Evolutionary conservation across 2,113 vertebrate genomes (phyloP), one percentile per base, ranked within the genome.

Genomic region (Elgaria multicarinata): DNA sequence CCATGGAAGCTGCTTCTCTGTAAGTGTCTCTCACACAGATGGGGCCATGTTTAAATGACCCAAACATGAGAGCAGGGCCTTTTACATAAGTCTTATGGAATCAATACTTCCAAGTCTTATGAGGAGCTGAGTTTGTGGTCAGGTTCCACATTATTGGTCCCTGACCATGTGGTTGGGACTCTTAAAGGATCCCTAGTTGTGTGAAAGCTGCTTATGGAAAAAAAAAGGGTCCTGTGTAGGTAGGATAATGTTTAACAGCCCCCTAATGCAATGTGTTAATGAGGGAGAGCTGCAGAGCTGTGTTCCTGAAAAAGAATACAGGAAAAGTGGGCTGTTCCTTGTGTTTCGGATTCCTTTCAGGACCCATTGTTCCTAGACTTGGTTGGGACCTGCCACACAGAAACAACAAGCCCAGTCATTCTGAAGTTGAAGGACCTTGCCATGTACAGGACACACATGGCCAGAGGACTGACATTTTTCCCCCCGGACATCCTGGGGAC

Each of bases 381-480:
- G 93, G 96, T 99, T 80, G 99, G 99, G 85, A 99, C 98, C 85
- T 99, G 99, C 94, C 98, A 98, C 92, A 98, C 98, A 18, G 97
- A 98, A 86, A 94, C 85, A 84, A 93, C 72, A 72, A 97, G 97
- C 80, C 98, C 99, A 36, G 93, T 92, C 71, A 90, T 97, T 42
- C 94, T 99, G 89, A 97, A 91, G 71, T 93, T 98, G 69, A 97
- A 96, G 90, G 98, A 99, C 90, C 96, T 99, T 58, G 79, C 78
- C 26, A 91, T 96, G 80, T 98, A 98, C 92, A 95, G 92, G 85
- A 96, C 94, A 7, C 97, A 98, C 89, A 92, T 95, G 94, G 91
- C 90, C 1, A 95, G 96, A 77, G 98, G 98, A 31, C 94, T 98
- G 90, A 97, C 96, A 0, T 95, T 96, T 64, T 97, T 98, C 87